A percentile compares a stretch with the other conserved stretches of the same genome.
Conservation (phyloP, 1,140 invertebrate species). For the Drosophila setifemur region DNA sequence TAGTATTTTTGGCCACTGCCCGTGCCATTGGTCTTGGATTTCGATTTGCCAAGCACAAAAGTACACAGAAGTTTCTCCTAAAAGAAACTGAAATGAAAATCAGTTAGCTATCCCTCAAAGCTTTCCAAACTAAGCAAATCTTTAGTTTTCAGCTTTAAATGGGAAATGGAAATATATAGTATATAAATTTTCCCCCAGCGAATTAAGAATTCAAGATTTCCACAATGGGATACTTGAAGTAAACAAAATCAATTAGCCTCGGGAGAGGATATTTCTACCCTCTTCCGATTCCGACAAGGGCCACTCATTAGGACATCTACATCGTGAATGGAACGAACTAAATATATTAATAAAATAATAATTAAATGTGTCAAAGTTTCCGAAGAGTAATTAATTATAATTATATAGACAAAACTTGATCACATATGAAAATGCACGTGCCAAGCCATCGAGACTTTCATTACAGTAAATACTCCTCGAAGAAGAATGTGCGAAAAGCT, state of each 20-base stretch:
- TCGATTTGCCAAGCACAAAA: slow-evolving; percentile 65
- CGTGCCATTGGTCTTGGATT: slow-evolving; percentile 48
- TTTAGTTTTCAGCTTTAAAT: slow-evolving; percentile 48
- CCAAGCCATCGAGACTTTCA: neutral
- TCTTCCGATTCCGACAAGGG: neutral
- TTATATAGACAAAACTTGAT: slow-evolving; percentile 46
- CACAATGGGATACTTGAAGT: neutral
- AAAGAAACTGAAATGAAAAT: slow-evolving; percentile 75
- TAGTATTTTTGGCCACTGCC: slow-evolving; percentile 31
- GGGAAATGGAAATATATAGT: slow-evolving; percentile 3
- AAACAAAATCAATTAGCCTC: slow-evolving; percentile 30
- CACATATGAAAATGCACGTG: slow-evolving; percentile 3
- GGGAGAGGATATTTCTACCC: slow-evolving; percentile 3
- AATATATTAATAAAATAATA: slow-evolving; percentile 66
- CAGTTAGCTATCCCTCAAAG: slow-evolving; percentile 22
- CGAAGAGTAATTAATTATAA: slow-evolving; percentile 75
- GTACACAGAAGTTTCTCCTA: slow-evolving; percentile 69
- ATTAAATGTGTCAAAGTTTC: slow-evolving; percentile 78
- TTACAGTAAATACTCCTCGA: neutral
- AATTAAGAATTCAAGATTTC: too few relatives aligned
- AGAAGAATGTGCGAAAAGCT: neutral
- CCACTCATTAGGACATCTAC: slow-evolving; percentile 19
- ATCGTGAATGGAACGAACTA: neutral
- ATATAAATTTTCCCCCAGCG: too few relatives aligned
- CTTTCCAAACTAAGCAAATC: slow-evolving; percentile 36